A percentile compares a stretch with the other conserved stretches of the same genome.
phyloP scores from a whole-genome alignment of 1,140 invertebrate species.

The Chlorops oryzae region DNA sequence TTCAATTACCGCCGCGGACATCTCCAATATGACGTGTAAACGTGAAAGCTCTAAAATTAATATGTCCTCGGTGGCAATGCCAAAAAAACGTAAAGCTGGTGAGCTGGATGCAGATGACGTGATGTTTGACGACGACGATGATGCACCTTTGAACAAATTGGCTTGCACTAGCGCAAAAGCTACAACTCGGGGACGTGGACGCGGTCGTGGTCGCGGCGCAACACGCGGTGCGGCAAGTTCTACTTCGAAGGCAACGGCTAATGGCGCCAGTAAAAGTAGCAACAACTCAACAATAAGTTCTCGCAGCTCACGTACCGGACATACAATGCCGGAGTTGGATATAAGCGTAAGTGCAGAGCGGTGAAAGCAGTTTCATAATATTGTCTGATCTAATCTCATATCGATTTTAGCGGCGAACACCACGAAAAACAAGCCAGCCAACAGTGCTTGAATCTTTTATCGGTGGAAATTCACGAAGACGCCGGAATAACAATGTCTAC shows the following conservation, averaged over 20 bases:
- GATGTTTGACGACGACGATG: conserved; percentile 2
- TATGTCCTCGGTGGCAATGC: not conserved
- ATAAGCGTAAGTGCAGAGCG: too few species aligned
- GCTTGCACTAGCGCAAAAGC: not conserved
- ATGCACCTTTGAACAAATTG: not conserved
- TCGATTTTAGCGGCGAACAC: too few species aligned
- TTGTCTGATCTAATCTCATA: too few species aligned
- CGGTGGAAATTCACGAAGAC: too few species aligned
- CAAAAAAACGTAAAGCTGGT: not conserved
- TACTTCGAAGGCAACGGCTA: not conserved
- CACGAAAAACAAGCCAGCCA: too few species aligned
- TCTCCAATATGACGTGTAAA: conserved; percentile 29
- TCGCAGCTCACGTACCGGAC: conserved; percentile 5
- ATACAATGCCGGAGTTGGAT: conserved; percentile 18
- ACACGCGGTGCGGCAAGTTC: not conserved
- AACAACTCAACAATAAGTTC: conserved; percentile 11
- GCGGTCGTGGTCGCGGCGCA: conserved; percentile 13
- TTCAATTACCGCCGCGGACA: conserved; percentile 23
- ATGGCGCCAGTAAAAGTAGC: too few species aligned
- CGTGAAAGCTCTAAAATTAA: conserved; percentile 10
- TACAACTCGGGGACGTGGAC: conserved; percentile 7
- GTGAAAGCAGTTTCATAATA: too few species aligned
- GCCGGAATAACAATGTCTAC: too few species aligned
- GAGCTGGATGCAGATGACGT: not conserved
- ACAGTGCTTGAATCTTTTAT: too few species aligned